These are phyloP conservation scores for Sipha flava DNA, from an alignment of 1,140 invertebrate species.

Conservation along the genomic window DNA sequence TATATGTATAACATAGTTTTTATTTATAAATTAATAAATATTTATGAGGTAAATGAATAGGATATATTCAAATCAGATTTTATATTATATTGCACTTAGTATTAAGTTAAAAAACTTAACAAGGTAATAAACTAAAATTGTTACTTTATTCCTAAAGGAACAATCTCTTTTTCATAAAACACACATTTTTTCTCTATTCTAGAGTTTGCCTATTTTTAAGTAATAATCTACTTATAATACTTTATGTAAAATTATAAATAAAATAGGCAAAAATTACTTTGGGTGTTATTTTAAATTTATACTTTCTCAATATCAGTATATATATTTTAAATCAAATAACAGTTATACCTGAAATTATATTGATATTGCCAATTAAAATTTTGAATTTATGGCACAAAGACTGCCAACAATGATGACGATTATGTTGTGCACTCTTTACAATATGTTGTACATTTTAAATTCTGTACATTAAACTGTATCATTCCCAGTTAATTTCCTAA, in stretches of 20 bases:
- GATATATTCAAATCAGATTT: conserved; percentile 5
- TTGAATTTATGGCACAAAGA: conserved; percentile 9
- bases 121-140: not conserved
- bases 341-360: conserved; percentile 12
- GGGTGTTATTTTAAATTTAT: not conserved
- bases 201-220: conserved; percentile 4
- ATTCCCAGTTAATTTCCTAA: conserved; percentile 22
- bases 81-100: conserved; percentile 29
- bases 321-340: conserved; percentile 1
- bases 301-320: not conserved
- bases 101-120: conserved; percentile 23
- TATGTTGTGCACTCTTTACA: not conserved
- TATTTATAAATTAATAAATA: conserved; percentile 9
- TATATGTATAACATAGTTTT: not conserved
- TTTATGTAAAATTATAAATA: not conserved
- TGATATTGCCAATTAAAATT: conserved; percentile 4
- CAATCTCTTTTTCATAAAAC: conserved; percentile 9
- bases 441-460: not conserved
- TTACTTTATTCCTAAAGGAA: conserved; percentile 12
- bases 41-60: conserved; percentile 11
- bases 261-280: conserved; percentile 2
- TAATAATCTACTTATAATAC: not conserved
- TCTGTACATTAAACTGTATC: not conserved
- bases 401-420: not conserved
- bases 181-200: not conserved